Conservation (phyloP, 2,113 vertebrate species). For the Cyphomyrus plagiostoma region DNA sequence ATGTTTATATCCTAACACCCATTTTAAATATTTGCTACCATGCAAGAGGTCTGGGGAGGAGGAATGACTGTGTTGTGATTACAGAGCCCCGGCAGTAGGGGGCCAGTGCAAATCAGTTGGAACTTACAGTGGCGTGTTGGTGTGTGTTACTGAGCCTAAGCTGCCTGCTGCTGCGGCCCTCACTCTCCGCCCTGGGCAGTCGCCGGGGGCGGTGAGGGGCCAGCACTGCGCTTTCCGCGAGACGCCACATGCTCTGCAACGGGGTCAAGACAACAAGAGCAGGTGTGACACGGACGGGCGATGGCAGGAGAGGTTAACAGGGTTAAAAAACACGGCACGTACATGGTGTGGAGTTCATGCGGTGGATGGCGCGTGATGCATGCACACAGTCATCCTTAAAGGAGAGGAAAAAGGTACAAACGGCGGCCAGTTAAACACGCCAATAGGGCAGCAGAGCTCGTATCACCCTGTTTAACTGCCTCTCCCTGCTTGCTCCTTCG, state of each 20-base stretch:
- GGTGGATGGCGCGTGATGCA: slow-evolving; percentile 16
- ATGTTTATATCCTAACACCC: not conserved
- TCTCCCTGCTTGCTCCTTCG: not conserved
- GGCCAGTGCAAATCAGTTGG: slow-evolving; percentile 9
- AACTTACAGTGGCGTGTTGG: slow-evolving; percentile 54
- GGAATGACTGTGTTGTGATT: not conserved
- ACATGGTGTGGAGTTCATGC: slow-evolving; percentile 20
- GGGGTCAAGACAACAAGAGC: slow-evolving; percentile 67
- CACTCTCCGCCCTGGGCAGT: slow-evolving; percentile 69
- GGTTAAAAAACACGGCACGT: slow-evolving; percentile 52
- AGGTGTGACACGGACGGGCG: slow-evolving; percentile 56
- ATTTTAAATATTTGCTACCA: not conserved
- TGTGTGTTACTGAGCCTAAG: slow-evolving; percentile 63
- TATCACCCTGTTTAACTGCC: not conserved
- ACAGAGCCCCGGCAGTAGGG: not conserved
- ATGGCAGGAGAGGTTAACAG: slow-evolving; percentile 40
- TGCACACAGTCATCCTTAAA: not conserved
- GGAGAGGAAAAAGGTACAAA: not conserved
- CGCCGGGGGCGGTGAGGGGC: slow-evolving; percentile 69
- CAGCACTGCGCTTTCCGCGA: slow-evolving; percentile 64
- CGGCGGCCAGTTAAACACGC: not conserved
- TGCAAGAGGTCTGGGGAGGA: not conserved
- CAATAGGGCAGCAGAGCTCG: not conserved
- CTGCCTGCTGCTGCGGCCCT: slow-evolving; percentile 64
- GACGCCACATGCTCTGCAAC: slow-evolving; percentile 88